phyloP scores from a whole-genome alignment of 2,888 invertebrate species.

The Andrena chrysosceles region DNA sequence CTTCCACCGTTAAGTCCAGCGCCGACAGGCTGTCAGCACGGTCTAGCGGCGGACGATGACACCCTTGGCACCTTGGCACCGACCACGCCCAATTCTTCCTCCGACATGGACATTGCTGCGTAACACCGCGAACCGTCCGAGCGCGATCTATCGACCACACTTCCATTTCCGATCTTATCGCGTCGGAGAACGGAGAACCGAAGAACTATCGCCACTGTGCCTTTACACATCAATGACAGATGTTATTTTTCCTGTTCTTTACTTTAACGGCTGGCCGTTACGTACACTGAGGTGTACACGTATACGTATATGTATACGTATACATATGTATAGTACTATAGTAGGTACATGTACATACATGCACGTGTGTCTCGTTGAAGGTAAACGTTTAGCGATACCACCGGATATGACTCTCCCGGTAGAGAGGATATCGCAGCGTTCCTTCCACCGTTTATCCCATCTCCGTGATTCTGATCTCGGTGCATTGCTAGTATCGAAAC shows the following conservation, averaged over 20 bases:
- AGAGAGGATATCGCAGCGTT: neutral
- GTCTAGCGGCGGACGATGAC: slow-evolving; percentile 82
- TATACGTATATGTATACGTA: neutral
- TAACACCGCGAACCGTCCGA: slow-evolving; percentile 69
- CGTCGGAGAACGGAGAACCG: neutral
- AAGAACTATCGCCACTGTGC: neutral
- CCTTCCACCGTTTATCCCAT: neutral
- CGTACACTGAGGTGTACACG: too few relatives aligned
- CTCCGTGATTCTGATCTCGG: neutral
- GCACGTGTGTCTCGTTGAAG: too few relatives aligned
- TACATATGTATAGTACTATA: neutral
- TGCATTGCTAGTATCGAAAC: neutral
- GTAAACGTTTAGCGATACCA: too few relatives aligned
- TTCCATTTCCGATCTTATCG: neutral
- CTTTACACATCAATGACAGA: neutral
- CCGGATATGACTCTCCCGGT: too few relatives aligned
- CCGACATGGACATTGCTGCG: slow-evolving; percentile 84
- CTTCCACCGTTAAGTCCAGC: slow-evolving; percentile 84
- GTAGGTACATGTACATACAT: too few relatives aligned
- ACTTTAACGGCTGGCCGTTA: slow-evolving; percentile 53
- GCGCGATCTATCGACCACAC: neutral
- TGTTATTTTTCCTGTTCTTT: neutral
- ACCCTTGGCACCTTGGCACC: slow-evolving; percentile 82
- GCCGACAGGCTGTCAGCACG: slow-evolving; percentile 81
- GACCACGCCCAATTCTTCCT: slow-evolving; percentile 82